A percentile compares a stretch with the other conserved stretches of the same genome.
Conservation (phyloP, 2,888 invertebrate species). For the Papilio gigon region DNA sequence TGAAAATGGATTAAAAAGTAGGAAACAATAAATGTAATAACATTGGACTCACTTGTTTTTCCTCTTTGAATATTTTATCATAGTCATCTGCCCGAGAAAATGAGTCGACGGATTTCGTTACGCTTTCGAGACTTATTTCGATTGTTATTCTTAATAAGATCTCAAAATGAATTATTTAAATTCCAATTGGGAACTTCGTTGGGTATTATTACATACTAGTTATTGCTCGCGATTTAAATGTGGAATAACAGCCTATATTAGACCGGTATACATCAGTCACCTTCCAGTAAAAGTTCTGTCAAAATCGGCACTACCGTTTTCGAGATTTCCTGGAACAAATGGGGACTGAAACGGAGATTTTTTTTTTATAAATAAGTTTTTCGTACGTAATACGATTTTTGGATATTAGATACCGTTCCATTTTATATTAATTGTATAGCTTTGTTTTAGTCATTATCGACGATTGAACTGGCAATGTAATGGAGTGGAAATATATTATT, state of each 20-base stretch:
- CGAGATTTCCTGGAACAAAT: too few relatives aligned
- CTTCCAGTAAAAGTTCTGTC: too few relatives aligned
- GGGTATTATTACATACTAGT: too few relatives aligned
- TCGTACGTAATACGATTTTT: too few relatives aligned
- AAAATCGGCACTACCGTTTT: too few relatives aligned
- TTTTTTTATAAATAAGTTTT: too few relatives aligned
- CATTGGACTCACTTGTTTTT: neutral
- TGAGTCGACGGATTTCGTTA: slow-evolving; percentile 14
- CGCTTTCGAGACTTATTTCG: slow-evolving; percentile 10
- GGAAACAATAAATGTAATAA: neutral
- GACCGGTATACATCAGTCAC: too few relatives aligned
- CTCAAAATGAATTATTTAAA: slow-evolving; percentile 17
- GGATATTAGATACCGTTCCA: too few relatives aligned
- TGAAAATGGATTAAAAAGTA: neutral
- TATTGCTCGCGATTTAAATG: too few relatives aligned
- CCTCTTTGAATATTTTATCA: slow-evolving; percentile 20
- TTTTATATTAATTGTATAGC: too few relatives aligned
- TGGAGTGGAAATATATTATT: slow-evolving; percentile 38
- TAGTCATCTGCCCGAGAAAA: slow-evolving; percentile 9
- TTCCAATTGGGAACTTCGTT: slow-evolving; percentile 4
- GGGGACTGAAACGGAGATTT: too few relatives aligned
- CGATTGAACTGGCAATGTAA: slow-evolving; percentile 22
- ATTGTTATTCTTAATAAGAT: slow-evolving; percentile 19
- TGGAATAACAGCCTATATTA: too few relatives aligned
- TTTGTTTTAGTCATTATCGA: slow-evolving; percentile 20